Percentiles rank a stretch among this genome's conserved stretches.
These are phyloP conservation scores for Meandrina meandrites DNA, from an alignment of 92 coral and sea anemone species.

Conservation along the genomic window DNA sequence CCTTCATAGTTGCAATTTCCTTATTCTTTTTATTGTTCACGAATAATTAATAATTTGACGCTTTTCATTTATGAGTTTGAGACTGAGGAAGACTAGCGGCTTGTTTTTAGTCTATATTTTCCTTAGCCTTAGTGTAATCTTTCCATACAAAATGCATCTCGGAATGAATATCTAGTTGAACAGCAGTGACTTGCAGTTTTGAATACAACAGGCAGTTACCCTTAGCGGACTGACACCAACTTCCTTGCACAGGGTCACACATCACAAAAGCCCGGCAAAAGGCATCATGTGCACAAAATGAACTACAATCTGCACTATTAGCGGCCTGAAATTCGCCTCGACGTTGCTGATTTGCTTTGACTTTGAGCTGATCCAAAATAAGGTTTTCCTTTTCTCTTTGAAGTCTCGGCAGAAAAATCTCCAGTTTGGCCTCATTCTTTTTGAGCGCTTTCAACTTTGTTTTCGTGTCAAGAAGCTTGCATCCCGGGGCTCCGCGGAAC, in stretches of 20 bases:
- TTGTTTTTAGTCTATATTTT: not conserved
- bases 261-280: constrained; percentile 49
- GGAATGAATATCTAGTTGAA: constrained; percentile 13
- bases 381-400: constrained; percentile 34
- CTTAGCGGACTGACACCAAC: constrained; percentile 37
- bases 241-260: constrained; percentile 20
- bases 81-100: not conserved
- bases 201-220: constrained; percentile 52
- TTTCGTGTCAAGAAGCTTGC: constrained; percentile 15
- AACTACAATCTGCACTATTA: not conserved
- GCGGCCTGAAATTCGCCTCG: not conserved
- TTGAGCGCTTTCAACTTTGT: not conserved
- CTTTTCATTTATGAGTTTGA: not conserved
- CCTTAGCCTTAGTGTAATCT: constrained; percentile 11
- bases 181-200: constrained; percentile 21
- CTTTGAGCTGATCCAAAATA: constrained; percentile 13
- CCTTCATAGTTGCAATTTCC: too few species aligned
- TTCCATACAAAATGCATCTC: constrained; percentile 37
- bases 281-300: constrained; percentile 28
- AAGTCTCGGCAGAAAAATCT: constrained; percentile 41
- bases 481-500: too few species aligned
- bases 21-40: not conserved
- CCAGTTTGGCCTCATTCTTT: not conserved
- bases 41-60: not conserved
- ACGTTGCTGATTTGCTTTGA: constrained; percentile 11